Evolutionary conservation across 2,797 vertebrate genomes (phyloP).

Genomic region (Enteromius radiatus): DNA sequence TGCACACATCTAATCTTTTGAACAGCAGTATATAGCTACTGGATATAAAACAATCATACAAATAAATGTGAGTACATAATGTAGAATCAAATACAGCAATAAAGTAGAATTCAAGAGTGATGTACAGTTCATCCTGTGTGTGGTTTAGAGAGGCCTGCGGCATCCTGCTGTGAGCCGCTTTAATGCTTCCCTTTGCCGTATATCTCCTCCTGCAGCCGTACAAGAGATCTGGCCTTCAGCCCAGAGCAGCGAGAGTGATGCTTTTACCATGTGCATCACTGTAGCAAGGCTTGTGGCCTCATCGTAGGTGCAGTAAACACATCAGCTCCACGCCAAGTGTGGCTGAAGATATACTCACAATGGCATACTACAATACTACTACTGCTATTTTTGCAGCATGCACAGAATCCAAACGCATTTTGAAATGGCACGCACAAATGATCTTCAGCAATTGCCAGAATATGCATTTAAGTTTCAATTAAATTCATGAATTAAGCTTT

Average conservation of each 20-base stretch:
- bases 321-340: conserved; percentile 8
- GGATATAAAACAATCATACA: not conserved
- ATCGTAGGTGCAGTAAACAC: conserved; percentile 13
- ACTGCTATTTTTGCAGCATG: not conserved
- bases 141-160: conserved; percentile 9
- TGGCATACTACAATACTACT: not conserved
- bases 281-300: conserved; percentile 8
- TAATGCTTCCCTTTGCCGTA: conserved; percentile 34
- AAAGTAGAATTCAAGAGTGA: conserved; percentile 4
- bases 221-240: conserved; percentile 27
- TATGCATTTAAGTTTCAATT: not conserved
- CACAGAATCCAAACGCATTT: not conserved
- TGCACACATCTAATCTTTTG: not conserved
- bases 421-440: not conserved
- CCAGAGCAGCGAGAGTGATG: conserved; percentile 26
- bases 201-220: conserved; percentile 26
- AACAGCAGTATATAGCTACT: not conserved
- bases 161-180: conserved; percentile 49
- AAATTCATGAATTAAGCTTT: not conserved
- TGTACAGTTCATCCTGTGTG: conserved; percentile 11
- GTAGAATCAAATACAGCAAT: conserved; percentile 6
- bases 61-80: not conserved
- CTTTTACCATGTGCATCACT: conserved; percentile 35
- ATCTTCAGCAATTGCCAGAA: not conserved
- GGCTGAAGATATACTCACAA: not conserved